Percentiles rank a stretch among this genome's conserved stretches.
These are phyloP conservation scores for Phalanger gymnotis DNA, from an alignment of 2,797 vertebrate species.

Conservation along the genomic window DNA sequence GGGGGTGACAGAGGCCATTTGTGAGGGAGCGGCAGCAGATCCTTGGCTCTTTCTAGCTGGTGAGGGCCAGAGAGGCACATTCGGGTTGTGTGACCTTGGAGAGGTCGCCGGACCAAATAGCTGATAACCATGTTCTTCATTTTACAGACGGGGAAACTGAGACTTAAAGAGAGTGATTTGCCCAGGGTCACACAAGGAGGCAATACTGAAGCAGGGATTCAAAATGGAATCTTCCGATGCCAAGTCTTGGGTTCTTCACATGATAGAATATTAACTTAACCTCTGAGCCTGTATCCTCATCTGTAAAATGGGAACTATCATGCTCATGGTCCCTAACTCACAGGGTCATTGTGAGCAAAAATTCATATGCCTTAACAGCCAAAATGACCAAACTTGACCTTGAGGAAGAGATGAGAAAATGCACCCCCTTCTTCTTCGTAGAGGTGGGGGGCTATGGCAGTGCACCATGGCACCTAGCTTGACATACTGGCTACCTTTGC, in stretches of 20 bases:
- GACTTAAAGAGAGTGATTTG: neutral
- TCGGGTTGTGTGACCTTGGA: neutral
- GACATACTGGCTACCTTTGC: neutral
- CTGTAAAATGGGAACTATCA: neutral
- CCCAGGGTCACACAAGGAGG: neutral
- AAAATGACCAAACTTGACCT: neutral
- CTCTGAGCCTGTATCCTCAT: neutral
- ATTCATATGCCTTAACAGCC: neutral
- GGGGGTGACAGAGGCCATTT: neutral
- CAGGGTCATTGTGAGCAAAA: neutral
- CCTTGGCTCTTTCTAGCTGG: neutral
- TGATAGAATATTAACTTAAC: neutral
- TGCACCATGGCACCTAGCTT: too few relatives aligned
- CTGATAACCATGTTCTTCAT: neutral
- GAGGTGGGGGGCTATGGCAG: neutral
- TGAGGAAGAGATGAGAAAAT: neutral
- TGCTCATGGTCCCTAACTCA: neutral
- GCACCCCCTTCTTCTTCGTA: neutral
- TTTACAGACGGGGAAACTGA: neutral
- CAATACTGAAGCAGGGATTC: neutral
- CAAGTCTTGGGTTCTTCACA: neutral
- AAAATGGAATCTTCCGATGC: neutral
- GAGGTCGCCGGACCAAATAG: neutral
- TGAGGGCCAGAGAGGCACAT: neutral
- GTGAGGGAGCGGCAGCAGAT: neutral